Evolutionary conservation across 2,888 invertebrate genomes (phyloP), one percentile per base, ranked within the genome.

Genomic region (Ochlodes sylvanus): DNA sequence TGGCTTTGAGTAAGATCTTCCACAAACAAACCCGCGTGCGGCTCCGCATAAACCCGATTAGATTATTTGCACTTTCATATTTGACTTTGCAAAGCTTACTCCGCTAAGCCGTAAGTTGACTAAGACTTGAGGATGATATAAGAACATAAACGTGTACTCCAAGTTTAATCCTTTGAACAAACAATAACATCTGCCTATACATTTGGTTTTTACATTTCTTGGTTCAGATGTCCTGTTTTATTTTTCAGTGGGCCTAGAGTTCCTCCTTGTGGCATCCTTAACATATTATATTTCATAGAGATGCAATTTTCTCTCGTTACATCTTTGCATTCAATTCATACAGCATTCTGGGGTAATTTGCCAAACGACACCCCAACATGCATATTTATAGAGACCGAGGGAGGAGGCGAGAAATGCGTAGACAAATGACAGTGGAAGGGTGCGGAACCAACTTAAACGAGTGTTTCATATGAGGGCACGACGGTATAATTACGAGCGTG

Each of bases 61-160:
- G 70, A 68, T 70, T 70, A 70, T 70, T 70, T 68, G 70, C 61
- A 57, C 68, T 70, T 63, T 68, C 70, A 70, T 68, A 68, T 68
- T 70, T 70, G 70, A 65, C 68, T 70, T 70, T 61, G 57, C 38
- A 44, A 52, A 65, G 65, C 65, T 58, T 41, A 58, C 65, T 44
- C 64, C 41, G 27, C 55, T 47, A 50, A 64, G 57, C 41, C 47
- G 50, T 58, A 52, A 27, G 50, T 65, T 65, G n/a, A n/a, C n/a
- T n/a, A n/a, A 32, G 65, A 65, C 58, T 58, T 32, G 57, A 34
- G 38, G 52, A 58, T 42, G 27, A 52, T 52, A 58, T 41, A 50
- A 12, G 56, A 56, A 54, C 63, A 50, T 21, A 57, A 27, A 7
- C 34, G 14, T 50, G 44, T 34, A 44, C 44, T 21, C 61, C 19